Percentiles rank a stretch among this genome's conserved stretches.
Conservation (phyloP, 2,888 invertebrate genomes). For the Lobophora halterata region DNA sequence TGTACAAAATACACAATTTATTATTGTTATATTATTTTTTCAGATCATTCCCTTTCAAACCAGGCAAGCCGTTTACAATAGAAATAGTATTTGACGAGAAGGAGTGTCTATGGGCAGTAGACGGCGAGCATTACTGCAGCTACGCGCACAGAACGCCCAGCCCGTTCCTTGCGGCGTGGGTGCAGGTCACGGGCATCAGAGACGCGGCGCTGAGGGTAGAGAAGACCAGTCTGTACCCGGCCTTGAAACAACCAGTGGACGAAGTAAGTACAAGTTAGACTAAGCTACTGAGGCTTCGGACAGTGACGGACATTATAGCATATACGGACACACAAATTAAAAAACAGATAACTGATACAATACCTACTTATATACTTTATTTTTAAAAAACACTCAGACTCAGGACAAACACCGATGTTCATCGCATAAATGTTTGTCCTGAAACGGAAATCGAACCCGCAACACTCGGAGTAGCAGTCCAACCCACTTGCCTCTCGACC, state of each 20-base stretch:
- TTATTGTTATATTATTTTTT: constrained; percentile 25
- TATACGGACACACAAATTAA: too few species aligned
- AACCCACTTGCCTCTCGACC: too few species aligned
- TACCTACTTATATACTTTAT: too few species aligned
- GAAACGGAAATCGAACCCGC: too few species aligned
- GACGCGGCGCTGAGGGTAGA: constrained; percentile 84
- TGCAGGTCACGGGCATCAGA: constrained; percentile 81
- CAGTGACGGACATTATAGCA: too few species aligned
- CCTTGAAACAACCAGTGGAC: constrained; percentile 43
- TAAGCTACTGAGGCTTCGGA: too few species aligned
- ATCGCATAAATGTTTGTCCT: too few species aligned
- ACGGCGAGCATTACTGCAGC: constrained; percentile 87
- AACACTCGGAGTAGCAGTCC: too few species aligned
- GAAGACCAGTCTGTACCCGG: constrained; percentile 73
- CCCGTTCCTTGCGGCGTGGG: constrained; percentile 55
- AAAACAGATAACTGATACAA: too few species aligned
- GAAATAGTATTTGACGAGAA: constrained; percentile 81
- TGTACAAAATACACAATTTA: neutral
- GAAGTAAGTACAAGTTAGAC: constrained; percentile 42
- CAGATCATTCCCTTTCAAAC: constrained; percentile 74
- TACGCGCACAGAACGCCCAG: constrained; percentile 81
- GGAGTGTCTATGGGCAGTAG: constrained; percentile 85
- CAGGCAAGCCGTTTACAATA: constrained; percentile 74
- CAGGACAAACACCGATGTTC: too few species aligned
- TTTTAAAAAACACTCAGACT: too few species aligned